Evolutionary conservation across 1,140 invertebrate genomes (phyloP).

Genomic region (Drosophila truncata): DNA sequence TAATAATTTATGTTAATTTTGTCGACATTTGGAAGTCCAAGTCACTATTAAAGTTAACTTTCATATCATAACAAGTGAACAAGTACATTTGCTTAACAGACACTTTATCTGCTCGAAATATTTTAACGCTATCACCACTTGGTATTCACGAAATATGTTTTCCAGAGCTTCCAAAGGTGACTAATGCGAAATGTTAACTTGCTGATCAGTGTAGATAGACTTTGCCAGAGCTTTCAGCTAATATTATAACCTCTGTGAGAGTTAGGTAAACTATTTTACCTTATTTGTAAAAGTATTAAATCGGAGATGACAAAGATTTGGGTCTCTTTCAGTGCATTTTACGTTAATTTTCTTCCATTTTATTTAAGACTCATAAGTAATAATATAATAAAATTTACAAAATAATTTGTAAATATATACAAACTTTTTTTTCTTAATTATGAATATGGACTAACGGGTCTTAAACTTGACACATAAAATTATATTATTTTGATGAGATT

Average conservation of each 20-base stretch:
- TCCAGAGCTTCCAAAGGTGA: not conserved
- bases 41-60: not conserved
- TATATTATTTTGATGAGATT: not conserved
- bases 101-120: not conserved
- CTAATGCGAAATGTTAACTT: not conserved
- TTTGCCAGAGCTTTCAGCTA: slow-evolving; percentile 16
- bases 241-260: slow-evolving; percentile 2
- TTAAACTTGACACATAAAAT: not conserved
- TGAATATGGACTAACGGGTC: not conserved
- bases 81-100: too few species aligned
- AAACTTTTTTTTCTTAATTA: not conserved
- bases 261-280: not conserved
- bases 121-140: not conserved
- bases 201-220: slow-evolving; percentile 4
- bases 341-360: too few species aligned
- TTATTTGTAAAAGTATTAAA: not conserved
- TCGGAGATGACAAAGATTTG: not conserved
- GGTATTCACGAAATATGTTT: not conserved
- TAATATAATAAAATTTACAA: not conserved
- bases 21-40: too few species aligned
- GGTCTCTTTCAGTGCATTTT: rapidly evolving
- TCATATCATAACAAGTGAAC: too few species aligned
- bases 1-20: too few species aligned
- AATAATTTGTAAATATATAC: not conserved
- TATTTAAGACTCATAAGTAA: not conserved